Conservation (phyloP, 2,888 invertebrate genomes). For the Acrobeloides nanus region DNA sequence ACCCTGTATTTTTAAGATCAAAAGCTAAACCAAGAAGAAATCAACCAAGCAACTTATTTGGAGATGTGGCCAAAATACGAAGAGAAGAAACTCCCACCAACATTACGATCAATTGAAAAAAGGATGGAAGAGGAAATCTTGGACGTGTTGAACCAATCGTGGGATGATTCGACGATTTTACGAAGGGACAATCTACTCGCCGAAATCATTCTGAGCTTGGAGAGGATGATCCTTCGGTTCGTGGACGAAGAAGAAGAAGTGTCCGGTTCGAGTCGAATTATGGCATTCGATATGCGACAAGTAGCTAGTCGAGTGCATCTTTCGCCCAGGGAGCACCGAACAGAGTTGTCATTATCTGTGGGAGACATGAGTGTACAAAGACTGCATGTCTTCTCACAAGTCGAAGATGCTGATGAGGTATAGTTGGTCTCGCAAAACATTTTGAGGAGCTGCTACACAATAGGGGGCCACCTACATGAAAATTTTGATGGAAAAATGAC, state of each 20-base stretch:
- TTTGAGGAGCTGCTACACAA: no score
- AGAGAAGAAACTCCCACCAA: conserved; percentile 19
- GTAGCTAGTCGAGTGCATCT: conserved; percentile 38
- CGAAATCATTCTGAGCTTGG: conserved; percentile 39
- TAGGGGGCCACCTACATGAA: no score
- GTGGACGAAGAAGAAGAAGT: conserved; percentile 33
- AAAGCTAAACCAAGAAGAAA: conserved; percentile 16
- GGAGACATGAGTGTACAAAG: conserved; percentile 47
- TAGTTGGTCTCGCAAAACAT: no score
- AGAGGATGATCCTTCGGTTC: conserved; percentile 43
- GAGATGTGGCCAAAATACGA: conserved; percentile 23
- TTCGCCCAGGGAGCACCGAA: conserved; percentile 45
- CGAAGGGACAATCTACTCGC: conserved; percentile 47
- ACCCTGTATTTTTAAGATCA: conserved; percentile 10
- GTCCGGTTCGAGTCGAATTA: conserved; percentile 22
- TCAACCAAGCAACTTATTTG: conserved; percentile 25
- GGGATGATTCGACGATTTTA: conserved; percentile 52
- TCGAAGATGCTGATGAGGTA: background rate
- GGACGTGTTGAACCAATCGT: conserved; percentile 48
- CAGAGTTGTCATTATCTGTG: conserved; percentile 38
- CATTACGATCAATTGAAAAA: conserved; percentile 24
- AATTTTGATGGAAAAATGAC: no score
- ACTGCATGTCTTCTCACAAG: conserved; percentile 20
- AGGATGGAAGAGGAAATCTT: conserved; percentile 48
- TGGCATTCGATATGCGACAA: conserved; percentile 39